Conservation (phyloP, 2,113 vertebrate species). For the Ophiodon elongatus region DNA sequence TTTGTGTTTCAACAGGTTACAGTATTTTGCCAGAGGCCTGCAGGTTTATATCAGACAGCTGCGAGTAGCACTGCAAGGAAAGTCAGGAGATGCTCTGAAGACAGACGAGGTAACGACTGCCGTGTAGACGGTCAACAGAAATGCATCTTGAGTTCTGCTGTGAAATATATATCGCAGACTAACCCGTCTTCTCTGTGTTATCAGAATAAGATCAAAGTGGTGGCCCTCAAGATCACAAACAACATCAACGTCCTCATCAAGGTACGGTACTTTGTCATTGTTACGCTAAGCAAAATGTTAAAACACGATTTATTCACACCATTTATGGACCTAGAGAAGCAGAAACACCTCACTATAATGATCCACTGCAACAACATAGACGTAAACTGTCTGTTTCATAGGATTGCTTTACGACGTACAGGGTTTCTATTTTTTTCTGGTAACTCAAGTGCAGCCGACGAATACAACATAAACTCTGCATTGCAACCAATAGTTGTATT, state of each 20-base stretch:
- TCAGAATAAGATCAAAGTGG: constrained; percentile 99
- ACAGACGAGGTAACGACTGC: constrained; percentile 92
- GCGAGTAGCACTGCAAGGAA: constrained; percentile 95
- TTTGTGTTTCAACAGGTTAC: constrained; percentile 85
- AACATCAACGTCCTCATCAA: constrained; percentile 99
- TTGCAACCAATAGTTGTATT: neutral
- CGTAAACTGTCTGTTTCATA: neutral
- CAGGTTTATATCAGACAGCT: constrained; percentile 98
- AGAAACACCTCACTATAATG: neutral
- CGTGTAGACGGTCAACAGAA: neutral
- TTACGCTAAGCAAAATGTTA: neutral
- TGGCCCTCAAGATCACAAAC: constrained; percentile 99
- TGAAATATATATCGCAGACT: neutral
- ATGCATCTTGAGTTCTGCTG: neutral
- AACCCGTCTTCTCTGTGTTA: constrained; percentile 36
- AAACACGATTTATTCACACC: neutral
- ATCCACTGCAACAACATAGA: neutral
- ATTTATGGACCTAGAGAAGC: neutral
- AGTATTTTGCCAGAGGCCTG: constrained; percentile 97
- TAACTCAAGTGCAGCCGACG: neutral
- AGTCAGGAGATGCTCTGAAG: constrained; percentile 97
- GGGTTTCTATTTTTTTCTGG: neutral
- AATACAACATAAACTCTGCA: neutral
- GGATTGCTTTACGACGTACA: neutral
- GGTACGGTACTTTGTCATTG: constrained; percentile 84